Evolutionary conservation across 2,797 vertebrate species (phyloP).

Genomic region (Aldrovandia affinis): DNA sequence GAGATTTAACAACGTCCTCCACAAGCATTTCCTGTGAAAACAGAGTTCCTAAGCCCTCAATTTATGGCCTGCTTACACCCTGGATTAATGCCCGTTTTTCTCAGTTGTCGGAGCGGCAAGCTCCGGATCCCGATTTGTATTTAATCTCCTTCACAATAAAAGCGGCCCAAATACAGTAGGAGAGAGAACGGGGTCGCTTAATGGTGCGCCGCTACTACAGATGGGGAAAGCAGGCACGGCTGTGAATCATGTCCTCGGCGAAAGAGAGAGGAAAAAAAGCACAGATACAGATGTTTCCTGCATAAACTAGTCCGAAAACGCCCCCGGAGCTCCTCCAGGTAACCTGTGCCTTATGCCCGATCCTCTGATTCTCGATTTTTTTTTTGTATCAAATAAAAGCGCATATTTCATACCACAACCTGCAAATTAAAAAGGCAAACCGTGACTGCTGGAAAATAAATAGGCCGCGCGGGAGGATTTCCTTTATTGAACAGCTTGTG

Average conservation of each 20-base stretch:
- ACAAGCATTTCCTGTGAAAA: constrained; percentile 55
- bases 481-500: neutral
- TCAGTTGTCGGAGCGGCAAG: neutral
- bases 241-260: constrained; percentile 46
- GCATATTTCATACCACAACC: constrained; percentile 32
- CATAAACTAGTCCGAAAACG: constrained; percentile 52
- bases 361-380: constrained; percentile 15
- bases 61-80: constrained; percentile 50
- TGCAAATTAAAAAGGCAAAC: constrained; percentile 29
- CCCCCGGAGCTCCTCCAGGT: neutral
- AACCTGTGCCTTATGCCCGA: neutral
- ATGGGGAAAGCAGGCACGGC: constrained; percentile 33
- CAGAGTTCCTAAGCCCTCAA: constrained; percentile 50
- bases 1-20: constrained; percentile 50
- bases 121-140: neutral
- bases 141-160: constrained; percentile 1
- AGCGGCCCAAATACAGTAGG: constrained; percentile 4
- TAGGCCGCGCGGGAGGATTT: neutral
- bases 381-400: constrained; percentile 23
- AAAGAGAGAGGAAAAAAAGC: constrained; percentile 53
- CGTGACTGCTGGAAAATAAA: neutral
- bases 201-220: neutral
- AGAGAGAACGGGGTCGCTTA: constrained; percentile 18
- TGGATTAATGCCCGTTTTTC: constrained; percentile 47
- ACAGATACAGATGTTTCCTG: constrained; percentile 76